Evolutionary conservation across 92 coral and sea anemone genomes (phyloP).

Genomic region (Palythoa caribaeorum): DNA sequence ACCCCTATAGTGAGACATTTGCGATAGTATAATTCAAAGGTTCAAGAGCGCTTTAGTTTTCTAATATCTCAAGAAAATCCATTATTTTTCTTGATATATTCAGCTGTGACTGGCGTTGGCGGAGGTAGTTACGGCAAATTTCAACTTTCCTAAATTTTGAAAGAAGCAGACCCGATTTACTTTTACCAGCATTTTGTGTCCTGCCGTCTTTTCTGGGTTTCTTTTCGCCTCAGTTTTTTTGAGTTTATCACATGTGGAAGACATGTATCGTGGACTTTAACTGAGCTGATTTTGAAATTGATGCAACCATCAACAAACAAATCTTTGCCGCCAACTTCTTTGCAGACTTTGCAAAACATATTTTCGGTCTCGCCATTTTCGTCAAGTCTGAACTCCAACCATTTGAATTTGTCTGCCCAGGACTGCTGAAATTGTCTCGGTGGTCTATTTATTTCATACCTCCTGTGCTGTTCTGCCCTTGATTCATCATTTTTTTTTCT

Average conservation of each 20-base stretch:
- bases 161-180: too few species aligned
- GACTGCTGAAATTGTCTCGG: slow-evolving; percentile 22
- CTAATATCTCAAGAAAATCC: too few species aligned
- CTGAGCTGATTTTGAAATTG: slow-evolving; percentile 29
- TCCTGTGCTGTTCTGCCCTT: slow-evolving; percentile 34
- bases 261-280: slow-evolving; percentile 13
- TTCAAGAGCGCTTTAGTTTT: too few species aligned
- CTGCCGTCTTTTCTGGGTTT: slow-evolving; percentile 15
- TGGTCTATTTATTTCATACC: slow-evolving; percentile 16
- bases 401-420: too few species aligned
- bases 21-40: too few species aligned
- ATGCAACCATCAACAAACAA: background rate
- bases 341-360: too few species aligned
- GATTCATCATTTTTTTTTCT: slow-evolving; percentile 13
- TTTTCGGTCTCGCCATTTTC: slow-evolving; percentile 1
- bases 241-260: slow-evolving; percentile 20
- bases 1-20: too few species aligned
- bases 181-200: too few species aligned
- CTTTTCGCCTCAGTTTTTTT: slow-evolving; percentile 1
- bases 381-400: slow-evolving; percentile 19
- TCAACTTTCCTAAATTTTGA: too few species aligned
- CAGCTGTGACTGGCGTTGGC: too few species aligned
- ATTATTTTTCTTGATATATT: too few species aligned
- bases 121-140: too few species aligned
- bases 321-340: background rate